Evolutionary conservation across 2,113 vertebrate genomes (phyloP).

Genomic region (Laticauda laticaudata): DNA sequence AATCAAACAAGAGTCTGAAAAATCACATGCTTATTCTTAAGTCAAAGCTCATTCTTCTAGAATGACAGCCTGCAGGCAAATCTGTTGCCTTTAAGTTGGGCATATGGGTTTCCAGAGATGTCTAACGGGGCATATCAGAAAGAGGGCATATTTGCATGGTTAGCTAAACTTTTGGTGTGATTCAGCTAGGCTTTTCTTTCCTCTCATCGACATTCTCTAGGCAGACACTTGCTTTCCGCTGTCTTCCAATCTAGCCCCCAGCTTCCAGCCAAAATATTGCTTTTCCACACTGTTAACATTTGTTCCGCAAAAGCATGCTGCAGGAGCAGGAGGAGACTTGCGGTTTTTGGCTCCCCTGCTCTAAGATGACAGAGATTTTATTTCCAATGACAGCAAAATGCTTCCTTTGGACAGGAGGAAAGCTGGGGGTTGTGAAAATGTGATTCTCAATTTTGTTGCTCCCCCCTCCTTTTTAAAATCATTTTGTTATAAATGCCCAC

Average conservation of each 20-base stretch:
- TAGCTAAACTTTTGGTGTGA: background rate
- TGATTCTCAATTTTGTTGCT: background rate
- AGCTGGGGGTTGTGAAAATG: background rate
- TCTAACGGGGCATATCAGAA: background rate
- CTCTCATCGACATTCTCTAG: background rate
- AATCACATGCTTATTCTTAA: background rate
- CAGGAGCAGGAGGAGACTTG: background rate
- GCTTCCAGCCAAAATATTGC: background rate
- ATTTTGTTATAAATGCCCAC: background rate
- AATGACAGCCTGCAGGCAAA: background rate
- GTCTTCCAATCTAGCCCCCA: background rate
- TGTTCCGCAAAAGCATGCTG: conserved; percentile 3
- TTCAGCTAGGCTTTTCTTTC: background rate
- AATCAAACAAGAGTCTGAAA: background rate
- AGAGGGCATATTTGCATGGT: background rate
- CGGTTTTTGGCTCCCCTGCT: background rate
- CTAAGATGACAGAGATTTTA: background rate
- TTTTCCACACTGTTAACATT: conserved; percentile 16
- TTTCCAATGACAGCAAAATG: background rate
- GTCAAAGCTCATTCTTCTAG: background rate
- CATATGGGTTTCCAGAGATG: background rate
- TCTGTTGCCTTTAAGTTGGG: background rate
- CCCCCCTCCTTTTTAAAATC: background rate
- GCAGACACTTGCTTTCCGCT: background rate
- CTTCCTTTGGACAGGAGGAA: background rate